Base-by-base conservation (phyloP, 2,113 vertebrate genomes). In the Colossoma macropomum region DNA sequence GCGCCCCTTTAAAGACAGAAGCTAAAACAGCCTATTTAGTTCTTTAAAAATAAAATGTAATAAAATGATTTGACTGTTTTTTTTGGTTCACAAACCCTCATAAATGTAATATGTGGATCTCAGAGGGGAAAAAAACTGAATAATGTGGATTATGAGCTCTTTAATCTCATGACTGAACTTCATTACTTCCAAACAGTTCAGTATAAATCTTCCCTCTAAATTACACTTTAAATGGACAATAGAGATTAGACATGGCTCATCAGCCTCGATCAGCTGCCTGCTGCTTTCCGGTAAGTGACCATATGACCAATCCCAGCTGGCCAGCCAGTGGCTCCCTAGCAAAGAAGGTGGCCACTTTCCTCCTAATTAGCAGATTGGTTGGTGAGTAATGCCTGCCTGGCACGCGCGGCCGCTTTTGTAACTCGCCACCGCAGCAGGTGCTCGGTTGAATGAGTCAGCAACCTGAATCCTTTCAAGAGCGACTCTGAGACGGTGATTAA, bases 401-500 rank as follows among this genome's bases (percentile, higher is more conserved):
- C 69, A 45, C 50, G 21, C 0, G 16, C 15, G 3, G 65, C 5
- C 28, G 1, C 28, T 34, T 80, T 80, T 80, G 77, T 30, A 80
- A 72, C 69, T 73, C 69, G 41, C 70, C 56, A 63, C 79, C 71
- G n/a, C 52, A 63, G 74, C 85, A 86, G 85, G 70, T 86, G 80
- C 76, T 62, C 62, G 4, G 12, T 38, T 52, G 70, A 72, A 76
- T 82, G 80, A 75, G 38, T 79, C 70, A 82, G 70, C 48, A 79
- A 75, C 68, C 73, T 62, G 62, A 77, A 60, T 62, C 63, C 72
- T 50, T 81, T 70, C 56, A 81, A 41, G 19, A 34, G 52, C 32
- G 63, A 56, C 70, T 79, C 56, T 63, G 70, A 52, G 80, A 75
- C 62, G 85, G 52, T 69, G 79, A 78, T 82, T 65, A 84, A 80